Evolutionary conservation across 1,140 invertebrate species (phyloP).

Genomic region (Pseudobourletiella spinata): DNA sequence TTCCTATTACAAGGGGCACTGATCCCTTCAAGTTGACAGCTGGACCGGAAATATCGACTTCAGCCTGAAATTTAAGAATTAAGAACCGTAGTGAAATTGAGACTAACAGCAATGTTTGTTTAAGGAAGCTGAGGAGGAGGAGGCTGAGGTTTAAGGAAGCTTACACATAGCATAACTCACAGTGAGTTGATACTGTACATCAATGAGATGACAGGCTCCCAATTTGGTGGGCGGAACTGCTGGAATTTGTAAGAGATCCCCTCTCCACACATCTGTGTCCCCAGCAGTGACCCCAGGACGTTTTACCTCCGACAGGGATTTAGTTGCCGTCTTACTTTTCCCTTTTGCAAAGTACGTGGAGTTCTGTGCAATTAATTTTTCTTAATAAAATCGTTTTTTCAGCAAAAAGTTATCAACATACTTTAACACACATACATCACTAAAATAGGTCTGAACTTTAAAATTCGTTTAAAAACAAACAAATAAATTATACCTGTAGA

Average conservation of each 20-base stretch:
- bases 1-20: constrained; percentile 21
- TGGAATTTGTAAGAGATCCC: constrained; percentile 13
- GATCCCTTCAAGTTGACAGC: constrained; percentile 10
- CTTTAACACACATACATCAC: neutral
- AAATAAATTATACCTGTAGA: constrained; percentile 7
- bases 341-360: constrained; percentile 19
- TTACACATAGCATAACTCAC: no score
- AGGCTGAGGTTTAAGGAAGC: no score
- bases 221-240: constrained; percentile 19
- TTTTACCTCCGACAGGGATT: neutral
- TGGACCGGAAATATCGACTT: constrained; percentile 10
- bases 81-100: no score
- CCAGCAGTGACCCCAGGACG: constrained; percentile 12
- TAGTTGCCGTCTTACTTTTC: neutral
- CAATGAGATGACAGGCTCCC: constrained; percentile 19
- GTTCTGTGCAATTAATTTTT: no score
- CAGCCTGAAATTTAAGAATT: constrained; percentile 18
- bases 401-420: neutral
- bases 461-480: neutral
- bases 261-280: constrained; percentile 24
- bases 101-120: no score
- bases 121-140: no score
- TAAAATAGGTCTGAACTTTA: neutral
- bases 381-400: no score
- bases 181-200: constrained; percentile 19